Evolutionary conservation across 2,888 invertebrate species (phyloP), one percentile per base, ranked within the genome.

Genomic region (Blomia tropicalis): DNA sequence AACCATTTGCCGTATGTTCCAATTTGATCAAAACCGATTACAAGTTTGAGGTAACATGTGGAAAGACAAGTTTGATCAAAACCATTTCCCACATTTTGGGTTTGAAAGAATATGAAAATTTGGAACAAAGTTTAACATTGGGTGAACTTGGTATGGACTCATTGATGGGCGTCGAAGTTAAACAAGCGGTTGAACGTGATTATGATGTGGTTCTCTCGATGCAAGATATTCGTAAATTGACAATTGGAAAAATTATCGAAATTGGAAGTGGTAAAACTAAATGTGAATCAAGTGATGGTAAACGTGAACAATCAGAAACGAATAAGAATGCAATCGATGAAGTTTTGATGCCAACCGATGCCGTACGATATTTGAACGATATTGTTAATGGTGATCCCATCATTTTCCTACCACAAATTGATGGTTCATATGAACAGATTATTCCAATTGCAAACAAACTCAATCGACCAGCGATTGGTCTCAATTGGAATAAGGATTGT

Each of bases 81-180:
- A 62, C 59, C 17, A 47, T 65, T 41, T 43, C 56, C 19, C 65
- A 65, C 27, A 58, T 65, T 68, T 22, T 73, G 79, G 86, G 87
- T 65, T 82, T 96, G 70, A 88, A 90, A 73, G 91, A 96, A 71
- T 77, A 83, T 0, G 81, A 81, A 69, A 83, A 84, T 66, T 80
- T 93, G 32, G 82, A 87, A 66, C 79, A 81, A 44, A 79, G 80
- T 30, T 81, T 85, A 4, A 85, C 84, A 43, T 77, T 98, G 53
- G 90, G 90, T 31, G 96, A 98, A 74, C 80, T 98, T 43, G 96
- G 96, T 65, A 88, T 98, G 84, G 96, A 98, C 74, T 95, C 95
- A 2, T 77, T 98, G 68, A 96, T 96, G 96, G 92, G 93, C 51
- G 92, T 96, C 1, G 96, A 98, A 79, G 91, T 98, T 71, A 95